A percentile compares a stretch with the other conserved stretches of the same genome.
Conservation (phyloP, 2,113 vertebrate genomes). For the Sinocyclocheilus anophthalmus region DNA sequence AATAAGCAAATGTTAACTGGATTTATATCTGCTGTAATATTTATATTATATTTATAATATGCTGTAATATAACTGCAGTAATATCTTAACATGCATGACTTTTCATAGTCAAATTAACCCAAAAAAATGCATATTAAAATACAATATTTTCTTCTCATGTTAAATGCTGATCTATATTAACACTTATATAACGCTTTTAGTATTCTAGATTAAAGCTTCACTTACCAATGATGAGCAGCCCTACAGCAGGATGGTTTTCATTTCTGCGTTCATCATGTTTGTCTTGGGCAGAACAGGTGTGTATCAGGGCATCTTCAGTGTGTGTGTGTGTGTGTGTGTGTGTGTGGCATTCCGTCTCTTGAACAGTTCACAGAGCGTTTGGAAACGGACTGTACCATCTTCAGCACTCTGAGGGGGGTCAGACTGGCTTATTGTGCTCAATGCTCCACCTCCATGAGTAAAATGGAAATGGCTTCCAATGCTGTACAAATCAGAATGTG, state of each 20-base stretch:
- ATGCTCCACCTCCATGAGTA: neutral
- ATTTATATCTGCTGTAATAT: neutral
- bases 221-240: neutral
- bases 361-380: neutral
- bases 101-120: neutral
- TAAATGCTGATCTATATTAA: neutral
- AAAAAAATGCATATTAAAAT: neutral
- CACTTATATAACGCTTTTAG: no score
- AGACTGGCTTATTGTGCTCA: neutral
- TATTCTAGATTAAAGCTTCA: neutral
- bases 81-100: neutral
- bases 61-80: no score
- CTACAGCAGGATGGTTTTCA: conserved; percentile 2
- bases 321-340: no score
- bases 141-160: neutral
- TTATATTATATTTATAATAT: no score
- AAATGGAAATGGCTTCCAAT: neutral
- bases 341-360: neutral
- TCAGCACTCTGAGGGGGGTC: neutral
- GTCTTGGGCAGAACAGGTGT: neutral
- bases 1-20: neutral
- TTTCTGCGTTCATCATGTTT: neutral
- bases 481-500: neutral
- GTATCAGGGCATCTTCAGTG: neutral
- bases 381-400: conserved; percentile 1